Base-by-base conservation (phyloP, 2,113 vertebrate species). In the Desmodus rotundus region DNA sequence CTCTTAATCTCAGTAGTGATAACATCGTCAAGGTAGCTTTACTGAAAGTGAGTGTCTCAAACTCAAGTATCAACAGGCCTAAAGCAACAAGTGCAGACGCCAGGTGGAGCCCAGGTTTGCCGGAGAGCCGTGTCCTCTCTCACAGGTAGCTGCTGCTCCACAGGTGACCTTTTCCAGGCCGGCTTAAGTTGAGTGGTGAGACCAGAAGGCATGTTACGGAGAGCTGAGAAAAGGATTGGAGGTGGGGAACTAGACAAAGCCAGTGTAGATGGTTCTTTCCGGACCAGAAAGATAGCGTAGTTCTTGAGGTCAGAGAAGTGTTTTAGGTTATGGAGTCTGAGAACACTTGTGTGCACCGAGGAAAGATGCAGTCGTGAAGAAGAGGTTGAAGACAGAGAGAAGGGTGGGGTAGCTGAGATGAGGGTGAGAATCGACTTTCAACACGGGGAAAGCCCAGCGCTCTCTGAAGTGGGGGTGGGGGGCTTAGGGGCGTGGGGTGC, bases 401-500 rank as follows among this genome's bases (percentile, higher is more conserved):
- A 4, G 83, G 41, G 20, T 1, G 9, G 36, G 50, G 26, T 28
- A 16, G n/a, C 22, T 68, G 17, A 45, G n/a, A 11, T 1, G 5
- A 72, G 38, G 80, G 22, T 3, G 3, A 38, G 82, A 87, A 22
- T 4, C 54, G 22, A 26, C 22, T 17, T 73, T n/a, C 76, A n/a
- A 15, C n/a, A 9, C 1, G 2, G 38, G 45, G 56, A 65, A 83
- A 45, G 31, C 68, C 56, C n/a, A 38, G 24, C 12, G 11, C 36
- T 3, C 78, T 76, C 47, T 5, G 47, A 83, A 12, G 20, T 36
- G 31, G 41, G 61, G 24, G 56, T 1, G 16, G 54, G 15, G 31
- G 4, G 0, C 3, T 26, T 5, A 31, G 19, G 38, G 47, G 19
- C 5, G 4, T 5, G 26, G 24, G 36, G 36, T 2, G 15, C 1